Evolutionary conservation across 1,140 invertebrate species (phyloP).

Genomic region (Colletes gigas): DNA sequence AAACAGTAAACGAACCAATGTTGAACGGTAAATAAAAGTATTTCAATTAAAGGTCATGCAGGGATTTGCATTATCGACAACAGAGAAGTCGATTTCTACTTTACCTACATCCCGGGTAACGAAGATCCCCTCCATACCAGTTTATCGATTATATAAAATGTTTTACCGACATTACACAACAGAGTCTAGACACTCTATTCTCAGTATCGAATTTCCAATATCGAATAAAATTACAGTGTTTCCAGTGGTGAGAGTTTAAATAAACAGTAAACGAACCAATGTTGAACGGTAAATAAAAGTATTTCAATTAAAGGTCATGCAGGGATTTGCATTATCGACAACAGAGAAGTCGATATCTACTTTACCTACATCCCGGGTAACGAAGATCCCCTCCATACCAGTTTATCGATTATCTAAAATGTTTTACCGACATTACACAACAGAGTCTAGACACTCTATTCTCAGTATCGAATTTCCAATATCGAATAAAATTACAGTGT

Average conservation of each 20-base stretch:
- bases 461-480: no score
- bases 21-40: no score
- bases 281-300: no score
- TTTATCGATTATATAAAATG: neutral
- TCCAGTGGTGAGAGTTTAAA: no score
- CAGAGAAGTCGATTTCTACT: neutral
- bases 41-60: neutral
- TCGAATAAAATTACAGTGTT: no score
- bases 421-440: constrained; percentile 17
- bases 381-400: neutral
- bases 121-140: neutral
- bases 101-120: neutral
- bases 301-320: neutral
- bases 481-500: no score
- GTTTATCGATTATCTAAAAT: neutral
- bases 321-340: neutral
- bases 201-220: no score
- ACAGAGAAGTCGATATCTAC: neutral
- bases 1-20: no score
- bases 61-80: neutral
- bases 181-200: no score
- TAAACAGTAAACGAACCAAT: no score
- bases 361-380: neutral
- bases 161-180: constrained; percentile 22
- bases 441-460: no score